Conservation (phyloP, 2,888 invertebrate species). For the Campoplex capitator region DNA sequence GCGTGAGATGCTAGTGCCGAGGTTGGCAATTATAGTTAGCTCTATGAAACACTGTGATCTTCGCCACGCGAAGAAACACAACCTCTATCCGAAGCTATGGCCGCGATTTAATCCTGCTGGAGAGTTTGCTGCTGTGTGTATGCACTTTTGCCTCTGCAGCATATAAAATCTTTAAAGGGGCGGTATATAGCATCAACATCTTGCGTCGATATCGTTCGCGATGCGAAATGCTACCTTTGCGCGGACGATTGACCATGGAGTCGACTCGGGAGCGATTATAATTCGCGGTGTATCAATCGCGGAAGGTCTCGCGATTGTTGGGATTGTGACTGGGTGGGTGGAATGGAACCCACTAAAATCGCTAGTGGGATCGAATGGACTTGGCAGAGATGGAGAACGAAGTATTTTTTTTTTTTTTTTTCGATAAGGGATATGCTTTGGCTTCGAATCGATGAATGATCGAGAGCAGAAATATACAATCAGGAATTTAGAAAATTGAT, state of each 20-base stretch:
- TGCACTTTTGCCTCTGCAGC: constrained; percentile 21
- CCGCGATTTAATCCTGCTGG: constrained; percentile 38
- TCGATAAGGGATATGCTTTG: background rate
- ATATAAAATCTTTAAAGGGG: constrained; percentile 23
- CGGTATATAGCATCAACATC: constrained; percentile 21
- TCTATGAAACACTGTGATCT: constrained; percentile 81
- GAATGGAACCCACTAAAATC: background rate
- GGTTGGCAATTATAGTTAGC: constrained; percentile 81
- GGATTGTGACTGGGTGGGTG: background rate
- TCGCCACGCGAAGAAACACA: constrained; percentile 78
- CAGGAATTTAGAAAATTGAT: background rate
- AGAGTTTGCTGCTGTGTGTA: constrained; percentile 22
- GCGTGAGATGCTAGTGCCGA: constrained; percentile 75
- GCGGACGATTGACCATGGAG: constrained; percentile 61
- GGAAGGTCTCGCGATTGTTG: constrained; percentile 13
- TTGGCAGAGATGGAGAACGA: background rate
- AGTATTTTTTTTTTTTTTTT: background rate
- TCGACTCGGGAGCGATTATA: constrained; percentile 12
- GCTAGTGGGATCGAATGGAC: background rate
- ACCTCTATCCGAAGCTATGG: constrained; percentile 44
- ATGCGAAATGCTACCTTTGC: constrained; percentile 29
- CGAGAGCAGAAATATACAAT: background rate
- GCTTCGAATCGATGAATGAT: background rate
- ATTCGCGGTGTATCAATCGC: constrained; percentile 44
- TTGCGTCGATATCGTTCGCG: constrained; percentile 30